A percentile compares a stretch with the other conserved stretches of the same genome.
These are phyloP conservation scores for Miichthys miiuy DNA, from an alignment of 2,797 vertebrate species.

Conservation along the genomic window DNA sequence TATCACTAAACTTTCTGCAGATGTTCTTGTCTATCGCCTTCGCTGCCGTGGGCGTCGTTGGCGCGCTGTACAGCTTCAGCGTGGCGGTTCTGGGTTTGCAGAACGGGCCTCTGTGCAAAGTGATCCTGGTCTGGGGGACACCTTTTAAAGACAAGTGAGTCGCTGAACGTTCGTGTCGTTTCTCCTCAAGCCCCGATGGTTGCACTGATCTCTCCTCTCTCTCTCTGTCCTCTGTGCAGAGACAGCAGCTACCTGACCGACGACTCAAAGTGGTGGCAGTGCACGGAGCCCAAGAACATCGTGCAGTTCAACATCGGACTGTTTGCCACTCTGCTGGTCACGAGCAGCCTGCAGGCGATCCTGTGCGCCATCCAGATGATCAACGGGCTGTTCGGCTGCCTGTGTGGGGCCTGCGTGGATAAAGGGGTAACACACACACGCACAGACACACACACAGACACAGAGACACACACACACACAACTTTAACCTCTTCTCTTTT, in stretches of 20 bases:
- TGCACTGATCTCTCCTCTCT: not conserved
- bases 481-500: not conserved
- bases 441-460: no score
- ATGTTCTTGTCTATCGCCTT: slow-evolving; percentile 89
- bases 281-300: slow-evolving; percentile 76
- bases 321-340: slow-evolving; percentile 81
- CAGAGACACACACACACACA: no score
- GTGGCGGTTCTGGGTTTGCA: slow-evolving; percentile 81
- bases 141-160: slow-evolving; percentile 77
- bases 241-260: slow-evolving; percentile 77
- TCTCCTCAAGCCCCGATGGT: not conserved
- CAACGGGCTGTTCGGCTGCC: slow-evolving; percentile 86
- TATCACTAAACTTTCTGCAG: slow-evolving; percentile 65
- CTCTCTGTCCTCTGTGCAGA: slow-evolving; percentile 49
- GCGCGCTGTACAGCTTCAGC: slow-evolving; percentile 82
- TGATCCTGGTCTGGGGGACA: not conserved
- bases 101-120: slow-evolving; percentile 84
- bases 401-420: slow-evolving; percentile 83
- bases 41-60: slow-evolving; percentile 82
- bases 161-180: not conserved
- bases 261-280: slow-evolving; percentile 35
- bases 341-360: slow-evolving; percentile 75
- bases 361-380: slow-evolving; percentile 86
- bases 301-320: slow-evolving; percentile 84
- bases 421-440: slow-evolving; percentile 67